These are phyloP conservation scores for Chymomyza amoena DNA, from an alignment of 2,888 invertebrate species.

Conservation along the genomic window DNA sequence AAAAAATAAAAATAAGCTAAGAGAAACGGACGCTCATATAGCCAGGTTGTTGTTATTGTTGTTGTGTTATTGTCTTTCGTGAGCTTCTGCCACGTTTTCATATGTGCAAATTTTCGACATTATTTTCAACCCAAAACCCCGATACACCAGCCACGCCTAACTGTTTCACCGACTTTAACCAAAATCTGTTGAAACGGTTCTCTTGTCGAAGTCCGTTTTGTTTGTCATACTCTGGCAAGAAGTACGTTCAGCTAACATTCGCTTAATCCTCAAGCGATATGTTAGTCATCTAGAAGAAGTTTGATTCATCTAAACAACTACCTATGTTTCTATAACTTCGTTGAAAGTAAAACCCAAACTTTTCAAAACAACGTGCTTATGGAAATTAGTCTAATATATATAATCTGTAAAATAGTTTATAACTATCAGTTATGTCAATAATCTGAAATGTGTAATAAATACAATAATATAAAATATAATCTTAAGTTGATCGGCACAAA, in stretches of 20 bases:
- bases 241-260: background rate
- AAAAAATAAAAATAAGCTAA: conserved; percentile 64
- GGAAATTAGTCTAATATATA: no score
- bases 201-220: background rate
- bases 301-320: no score
- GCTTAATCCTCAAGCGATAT: background rate
- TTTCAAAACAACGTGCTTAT: no score
- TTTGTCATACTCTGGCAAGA: background rate
- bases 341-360: no score
- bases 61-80: conserved; percentile 24
- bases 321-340: no score
- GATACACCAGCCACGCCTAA: background rate
- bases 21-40: conserved; percentile 63
- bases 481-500: no score
- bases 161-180: background rate
- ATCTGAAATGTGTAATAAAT: no score
- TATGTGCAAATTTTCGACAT: conserved; percentile 54
- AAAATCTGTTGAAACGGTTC: conserved; percentile 24
- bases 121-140: conserved; percentile 6
- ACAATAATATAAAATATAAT: no score
- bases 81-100: conserved; percentile 30
- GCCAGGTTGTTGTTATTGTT: conserved; percentile 28
- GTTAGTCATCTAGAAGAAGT: no score
- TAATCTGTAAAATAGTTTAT: no score
- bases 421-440: no score